Percentiles rank a stretch among this genome's conserved stretches.
Conservation (phyloP, 2,113 vertebrate species). For the Callaeas wilsoni region DNA sequence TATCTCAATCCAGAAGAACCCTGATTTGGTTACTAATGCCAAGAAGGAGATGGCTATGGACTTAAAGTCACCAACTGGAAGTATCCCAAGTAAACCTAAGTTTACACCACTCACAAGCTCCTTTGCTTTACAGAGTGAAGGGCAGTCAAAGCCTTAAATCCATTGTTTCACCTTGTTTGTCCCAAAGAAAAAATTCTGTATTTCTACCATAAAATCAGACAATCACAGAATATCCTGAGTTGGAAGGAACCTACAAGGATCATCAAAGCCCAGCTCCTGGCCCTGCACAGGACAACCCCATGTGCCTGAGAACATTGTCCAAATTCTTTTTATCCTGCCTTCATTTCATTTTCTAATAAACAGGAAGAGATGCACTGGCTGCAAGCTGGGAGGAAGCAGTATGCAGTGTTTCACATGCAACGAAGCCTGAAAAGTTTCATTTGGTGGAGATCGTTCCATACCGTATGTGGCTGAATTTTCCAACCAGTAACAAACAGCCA, state of each 20-base stretch:
- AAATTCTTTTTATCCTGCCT: neutral
- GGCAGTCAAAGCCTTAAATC: neutral
- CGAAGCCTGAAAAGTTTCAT: neutral
- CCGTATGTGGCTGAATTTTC: slow-evolving; percentile 22
- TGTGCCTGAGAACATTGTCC: no score
- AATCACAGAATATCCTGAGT: neutral
- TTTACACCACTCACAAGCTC: neutral
- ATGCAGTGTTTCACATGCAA: slow-evolving; percentile 26
- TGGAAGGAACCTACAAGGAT: neutral
- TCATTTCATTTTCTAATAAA: slow-evolving; percentile 31
- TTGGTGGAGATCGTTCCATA: neutral
- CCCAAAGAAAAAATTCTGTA: neutral
- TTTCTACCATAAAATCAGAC: neutral
- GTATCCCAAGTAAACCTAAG: neutral
- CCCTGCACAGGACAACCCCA: neutral
- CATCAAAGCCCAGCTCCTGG: neutral
- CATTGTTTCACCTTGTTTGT: neutral
- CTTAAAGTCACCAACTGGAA: neutral
- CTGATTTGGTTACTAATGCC: neutral
- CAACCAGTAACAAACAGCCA: slow-evolving; percentile 51
- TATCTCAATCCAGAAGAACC: neutral
- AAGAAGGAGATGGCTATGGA: neutral
- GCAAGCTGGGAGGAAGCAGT: neutral
- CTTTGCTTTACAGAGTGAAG: neutral
- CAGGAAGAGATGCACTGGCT: neutral